Percentiles rank a stretch among this genome's conserved stretches.
Evolutionary conservation across 1,140 invertebrate genomes (phyloP).

Genomic region (Brachionus rubens): DNA sequence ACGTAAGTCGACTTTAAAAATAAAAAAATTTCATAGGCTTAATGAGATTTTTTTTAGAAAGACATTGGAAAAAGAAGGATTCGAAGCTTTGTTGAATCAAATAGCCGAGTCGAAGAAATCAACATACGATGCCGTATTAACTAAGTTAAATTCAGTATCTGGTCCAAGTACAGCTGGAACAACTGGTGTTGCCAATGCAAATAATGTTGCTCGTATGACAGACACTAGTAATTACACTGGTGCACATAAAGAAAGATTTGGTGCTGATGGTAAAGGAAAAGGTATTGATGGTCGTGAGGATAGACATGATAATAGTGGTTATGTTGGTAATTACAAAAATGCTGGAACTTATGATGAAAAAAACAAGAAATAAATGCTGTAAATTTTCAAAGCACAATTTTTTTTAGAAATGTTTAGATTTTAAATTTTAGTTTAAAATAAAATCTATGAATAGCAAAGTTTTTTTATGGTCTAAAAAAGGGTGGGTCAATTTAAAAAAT

Average conservation of each 20-base stretch:
- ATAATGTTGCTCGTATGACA: constrained; percentile 77
- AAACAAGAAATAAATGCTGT: too few relatives aligned
- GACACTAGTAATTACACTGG: constrained; percentile 62
- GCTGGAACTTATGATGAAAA: constrained; percentile 56
- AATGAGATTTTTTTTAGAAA: constrained; percentile 23
- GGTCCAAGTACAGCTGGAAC: constrained; percentile 31
- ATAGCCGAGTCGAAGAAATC: constrained; percentile 44
- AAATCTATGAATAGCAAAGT: too few relatives aligned
- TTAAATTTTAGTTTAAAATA: too few relatives aligned
- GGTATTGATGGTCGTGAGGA: constrained; percentile 61
- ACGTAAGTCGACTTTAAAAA: neutral
- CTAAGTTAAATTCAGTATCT: neutral
- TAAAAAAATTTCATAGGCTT: neutral
- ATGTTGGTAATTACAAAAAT: constrained; percentile 62
- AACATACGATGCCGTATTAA: neutral
- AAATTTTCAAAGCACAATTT: too few relatives aligned
- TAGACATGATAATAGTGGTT: constrained; percentile 57
- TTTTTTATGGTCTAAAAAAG: too few relatives aligned
- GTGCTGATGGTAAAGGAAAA: constrained; percentile 61
- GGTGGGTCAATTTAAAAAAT: too few relatives aligned
- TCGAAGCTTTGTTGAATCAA: constrained; percentile 21
- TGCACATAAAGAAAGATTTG: constrained; percentile 64
- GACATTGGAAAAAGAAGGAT: constrained; percentile 45
- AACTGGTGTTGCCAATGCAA: constrained; percentile 49
- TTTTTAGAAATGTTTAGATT: too few relatives aligned